phyloP scores from a whole-genome alignment of 2,888 invertebrate species.

The Athrips mouffetella region DNA sequence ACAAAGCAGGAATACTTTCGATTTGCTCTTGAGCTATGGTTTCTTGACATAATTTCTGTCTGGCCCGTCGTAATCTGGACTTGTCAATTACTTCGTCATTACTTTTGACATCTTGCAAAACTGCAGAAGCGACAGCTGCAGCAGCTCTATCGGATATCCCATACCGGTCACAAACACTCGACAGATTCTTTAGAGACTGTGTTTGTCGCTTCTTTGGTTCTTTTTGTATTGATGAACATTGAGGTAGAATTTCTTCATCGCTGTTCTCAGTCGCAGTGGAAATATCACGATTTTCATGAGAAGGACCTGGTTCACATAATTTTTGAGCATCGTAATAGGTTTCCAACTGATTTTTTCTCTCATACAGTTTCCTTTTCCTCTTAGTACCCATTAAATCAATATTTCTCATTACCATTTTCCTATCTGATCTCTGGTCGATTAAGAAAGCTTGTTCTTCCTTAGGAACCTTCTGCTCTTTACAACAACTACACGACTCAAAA shows the following conservation, averaged over 20 bases:
- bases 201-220: too few species aligned
- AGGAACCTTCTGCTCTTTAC: neutral
- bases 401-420: conserved; percentile 15
- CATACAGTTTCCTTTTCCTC: too few species aligned
- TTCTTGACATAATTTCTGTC: neutral
- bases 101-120: conserved; percentile 14
- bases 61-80: conserved; percentile 1
- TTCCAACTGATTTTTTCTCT: too few species aligned
- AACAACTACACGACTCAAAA: neutral
- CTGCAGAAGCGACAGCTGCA: conserved; percentile 22
- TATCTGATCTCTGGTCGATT: conserved; percentile 13
- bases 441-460: conserved; percentile 6
- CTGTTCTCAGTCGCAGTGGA: too few species aligned
- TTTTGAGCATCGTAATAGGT: too few species aligned
- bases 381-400: too few species aligned
- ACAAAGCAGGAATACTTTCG: conserved; percentile 18
- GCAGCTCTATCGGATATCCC: conserved; percentile 25
- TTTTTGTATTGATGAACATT: too few species aligned
- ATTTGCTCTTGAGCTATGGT: neutral
- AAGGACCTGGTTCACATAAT: too few species aligned
- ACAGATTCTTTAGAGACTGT: too few species aligned
- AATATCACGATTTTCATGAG: too few species aligned
- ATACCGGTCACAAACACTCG: conserved; percentile 22
- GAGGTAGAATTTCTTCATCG: too few species aligned
- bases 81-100: conserved; percentile 12